Evolutionary conservation across 2,888 invertebrate genomes (phyloP).

Genomic region (Pogonocherus hispidulus): DNA sequence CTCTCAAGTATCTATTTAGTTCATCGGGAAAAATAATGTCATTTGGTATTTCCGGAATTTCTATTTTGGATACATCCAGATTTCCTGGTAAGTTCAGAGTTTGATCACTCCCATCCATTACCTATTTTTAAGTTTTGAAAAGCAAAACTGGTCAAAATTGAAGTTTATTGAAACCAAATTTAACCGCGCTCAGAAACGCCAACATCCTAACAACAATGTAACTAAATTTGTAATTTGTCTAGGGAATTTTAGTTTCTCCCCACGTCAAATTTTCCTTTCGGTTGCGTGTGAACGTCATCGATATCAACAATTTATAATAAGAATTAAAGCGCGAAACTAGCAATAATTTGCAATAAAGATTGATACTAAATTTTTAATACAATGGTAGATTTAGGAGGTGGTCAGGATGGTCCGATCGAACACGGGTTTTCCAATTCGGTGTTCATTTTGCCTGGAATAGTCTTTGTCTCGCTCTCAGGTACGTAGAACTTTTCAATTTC

Average conservation of each 20-base stretch:
- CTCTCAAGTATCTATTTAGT: constrained; percentile 74
- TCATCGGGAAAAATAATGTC: constrained; percentile 74
- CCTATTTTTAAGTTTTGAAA: background rate
- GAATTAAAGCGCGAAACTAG: constrained; percentile 26
- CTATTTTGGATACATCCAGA: constrained; percentile 34
- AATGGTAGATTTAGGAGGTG: constrained; percentile 89
- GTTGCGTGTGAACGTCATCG: constrained; percentile 23
- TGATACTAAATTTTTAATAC: background rate
- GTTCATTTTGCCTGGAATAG: constrained; percentile 87
- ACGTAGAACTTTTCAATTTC: constrained; percentile 49
- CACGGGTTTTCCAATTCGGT: constrained; percentile 91
- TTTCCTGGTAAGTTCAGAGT: constrained; percentile 36
- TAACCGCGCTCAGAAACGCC: no score
- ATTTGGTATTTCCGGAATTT: constrained; percentile 59
- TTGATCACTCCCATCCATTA: constrained; percentile 4
- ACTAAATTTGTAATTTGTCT: background rate
- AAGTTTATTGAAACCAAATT: no score
- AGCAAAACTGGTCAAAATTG: no score
- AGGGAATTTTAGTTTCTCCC: constrained; percentile 10
- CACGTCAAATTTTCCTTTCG: constrained; percentile 14
- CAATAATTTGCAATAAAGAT: constrained; percentile 11
- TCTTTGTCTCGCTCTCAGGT: constrained; percentile 86
- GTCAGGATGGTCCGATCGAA: constrained; percentile 84
- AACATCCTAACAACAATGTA: background rate
- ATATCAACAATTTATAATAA: constrained; percentile 24